Evolutionary conservation across 2,888 invertebrate genomes (phyloP), one percentile per base, ranked within the genome.

Genomic region (Lymantria dispar): DNA sequence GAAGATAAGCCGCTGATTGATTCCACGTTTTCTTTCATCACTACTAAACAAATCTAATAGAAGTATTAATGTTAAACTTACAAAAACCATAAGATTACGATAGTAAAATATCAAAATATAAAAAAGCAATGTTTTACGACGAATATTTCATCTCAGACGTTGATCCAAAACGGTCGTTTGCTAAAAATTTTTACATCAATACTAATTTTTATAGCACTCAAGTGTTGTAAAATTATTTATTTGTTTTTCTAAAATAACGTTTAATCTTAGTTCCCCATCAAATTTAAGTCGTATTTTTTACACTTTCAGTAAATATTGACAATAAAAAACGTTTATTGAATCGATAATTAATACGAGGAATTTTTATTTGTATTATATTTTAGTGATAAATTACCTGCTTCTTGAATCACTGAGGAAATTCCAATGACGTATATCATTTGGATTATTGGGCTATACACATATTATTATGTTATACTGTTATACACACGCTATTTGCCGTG

Each of bases 1-100:
- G 53, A 42, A 60, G 64, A 60, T 64, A 57, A 55, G 48, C 38
- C 43, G 58, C 13, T 60, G 61, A 63, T 63, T 61, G 53, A 55
- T 60, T 38, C n/a, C 38, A 38, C 38, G 30, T 60, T 58, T 50
- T 47, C 54, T 60, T 60, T 55, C 55, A 59, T 62, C 37, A 45
- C 29, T 48, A 49, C 31, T 43, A 58, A 59, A 59, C 53, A 50
- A 59, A 56, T 44, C 33, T 15, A 54, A 54, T 44, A 10, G 30
- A 50, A 47, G 55, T 53, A 13, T 38, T 47, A 30, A 47, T 47
- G 30, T 14, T 22, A 11, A 14, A 29, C 14, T 22, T 37, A 36
- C n/a, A 15, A 14, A 29, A 12, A 39, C 45, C 12, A 22, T 38
- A 8, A 43, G 31, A 43, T 46, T 42, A 39, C 31, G 31, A 38